These are phyloP conservation scores for Apodemus speciosus DNA, from an alignment of 2,113 vertebrate species.

Conservation along the genomic window DNA sequence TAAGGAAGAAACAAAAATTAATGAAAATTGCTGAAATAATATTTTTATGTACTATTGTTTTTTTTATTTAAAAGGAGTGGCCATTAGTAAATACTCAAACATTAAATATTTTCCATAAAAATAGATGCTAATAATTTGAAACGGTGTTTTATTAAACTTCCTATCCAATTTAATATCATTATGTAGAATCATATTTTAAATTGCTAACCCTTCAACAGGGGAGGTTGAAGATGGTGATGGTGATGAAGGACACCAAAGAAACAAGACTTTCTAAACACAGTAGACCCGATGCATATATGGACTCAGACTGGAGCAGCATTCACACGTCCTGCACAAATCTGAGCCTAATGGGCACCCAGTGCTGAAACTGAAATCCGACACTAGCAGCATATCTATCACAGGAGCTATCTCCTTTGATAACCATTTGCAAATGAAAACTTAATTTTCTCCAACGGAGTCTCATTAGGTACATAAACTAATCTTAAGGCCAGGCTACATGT, in stretches of 20 bases:
- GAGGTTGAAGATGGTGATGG: background rate
- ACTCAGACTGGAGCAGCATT: background rate
- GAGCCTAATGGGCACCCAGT: too few relatives aligned
- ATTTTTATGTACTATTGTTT: background rate
- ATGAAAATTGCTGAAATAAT: background rate
- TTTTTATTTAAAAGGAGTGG: background rate
- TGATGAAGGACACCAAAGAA: background rate
- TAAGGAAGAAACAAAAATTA: background rate
- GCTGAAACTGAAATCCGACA: too few relatives aligned
- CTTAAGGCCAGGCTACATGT: background rate
- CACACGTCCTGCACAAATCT: fast-evolving
- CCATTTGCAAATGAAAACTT: background rate
- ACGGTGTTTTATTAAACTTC: background rate
- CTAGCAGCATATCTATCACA: background rate
- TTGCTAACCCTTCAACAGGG: background rate
- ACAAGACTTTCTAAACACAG: background rate
- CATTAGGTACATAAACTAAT: background rate
- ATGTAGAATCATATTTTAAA: background rate
- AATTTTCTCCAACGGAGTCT: background rate
- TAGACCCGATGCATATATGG: background rate
- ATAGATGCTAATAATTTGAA: background rate
- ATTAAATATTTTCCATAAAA: background rate
- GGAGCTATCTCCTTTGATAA: background rate
- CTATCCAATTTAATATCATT: background rate
- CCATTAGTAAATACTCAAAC: background rate